Percentiles rank a stretch among this genome's conserved stretches.
These are phyloP conservation scores for Platycercus adscitus DNA, from an alignment of 2,113 vertebrate species.

Conservation along the genomic window DNA sequence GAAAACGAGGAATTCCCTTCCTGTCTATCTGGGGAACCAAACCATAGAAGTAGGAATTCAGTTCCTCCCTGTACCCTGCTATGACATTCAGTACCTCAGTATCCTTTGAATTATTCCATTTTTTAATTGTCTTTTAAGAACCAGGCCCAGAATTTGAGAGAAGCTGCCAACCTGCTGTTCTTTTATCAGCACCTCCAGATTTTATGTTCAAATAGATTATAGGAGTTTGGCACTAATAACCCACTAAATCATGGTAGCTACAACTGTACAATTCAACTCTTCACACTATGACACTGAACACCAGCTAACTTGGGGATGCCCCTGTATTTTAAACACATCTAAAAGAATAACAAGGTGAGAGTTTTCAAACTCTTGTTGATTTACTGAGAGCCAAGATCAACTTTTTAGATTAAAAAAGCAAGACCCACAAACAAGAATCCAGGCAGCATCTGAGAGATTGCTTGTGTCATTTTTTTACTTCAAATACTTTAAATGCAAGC, in stretches of 20 bases:
- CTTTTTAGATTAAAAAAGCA: not conserved
- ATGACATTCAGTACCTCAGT: not conserved
- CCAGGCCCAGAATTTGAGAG: not conserved
- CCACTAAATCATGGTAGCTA: not conserved
- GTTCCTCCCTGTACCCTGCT: not conserved
- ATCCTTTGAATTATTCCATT: not conserved
- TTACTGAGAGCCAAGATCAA: not conserved
- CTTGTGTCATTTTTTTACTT: not conserved
- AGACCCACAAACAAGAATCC: not conserved
- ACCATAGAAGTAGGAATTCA: not conserved
- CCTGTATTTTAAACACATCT: not conserved
- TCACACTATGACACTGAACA: not conserved
- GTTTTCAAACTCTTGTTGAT: not conserved
- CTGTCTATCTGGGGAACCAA: not conserved
- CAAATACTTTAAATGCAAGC: not conserved
- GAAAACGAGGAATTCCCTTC: not conserved
- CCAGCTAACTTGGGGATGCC: not conserved
- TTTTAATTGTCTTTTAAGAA: not conserved
- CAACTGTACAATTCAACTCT: not conserved
- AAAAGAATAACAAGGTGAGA: not conserved
- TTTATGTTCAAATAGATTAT: not conserved
- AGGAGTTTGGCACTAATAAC: not conserved
- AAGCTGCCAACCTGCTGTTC: not conserved
- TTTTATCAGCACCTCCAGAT: not conserved
- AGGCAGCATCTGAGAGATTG: not conserved